Evolutionary conservation across 2,888 invertebrate genomes (phyloP).

Genomic region (Mythimna pallens): DNA sequence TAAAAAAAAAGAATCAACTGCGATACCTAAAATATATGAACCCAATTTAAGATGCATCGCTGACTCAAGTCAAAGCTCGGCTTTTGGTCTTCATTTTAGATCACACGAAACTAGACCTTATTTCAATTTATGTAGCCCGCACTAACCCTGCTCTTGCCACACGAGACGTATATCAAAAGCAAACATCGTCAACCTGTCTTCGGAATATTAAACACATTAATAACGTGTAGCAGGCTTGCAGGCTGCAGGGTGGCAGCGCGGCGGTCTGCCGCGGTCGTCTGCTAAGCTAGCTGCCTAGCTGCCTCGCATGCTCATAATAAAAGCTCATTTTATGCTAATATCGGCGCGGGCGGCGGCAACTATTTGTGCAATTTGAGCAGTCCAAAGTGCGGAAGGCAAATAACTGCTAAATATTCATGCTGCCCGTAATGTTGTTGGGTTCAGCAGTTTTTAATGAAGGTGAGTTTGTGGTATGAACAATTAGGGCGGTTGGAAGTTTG

Average conservation of each 20-base stretch:
- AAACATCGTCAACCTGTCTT: conserved; percentile 35
- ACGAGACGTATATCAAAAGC: conserved; percentile 17
- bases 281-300: conserved; percentile 34
- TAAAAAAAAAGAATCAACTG: background rate
- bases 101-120: conserved; percentile 23
- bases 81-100: background rate
- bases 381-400: conserved; percentile 61
- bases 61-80: background rate
- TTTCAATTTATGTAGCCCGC: conserved; percentile 3
- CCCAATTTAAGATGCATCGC: background rate
- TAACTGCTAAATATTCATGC: conserved; percentile 65
- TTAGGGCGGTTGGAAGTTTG: conserved; percentile 30
- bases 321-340: conserved; percentile 80
- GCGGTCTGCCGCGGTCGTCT: conserved; percentile 48
- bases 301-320: conserved; percentile 61
- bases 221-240: conserved; percentile 44
- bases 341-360: conserved; percentile 54
- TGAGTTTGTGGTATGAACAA: conserved; percentile 39
- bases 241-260: conserved; percentile 24
- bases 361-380: conserved; percentile 74
- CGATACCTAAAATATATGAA: background rate
- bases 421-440: conserved; percentile 42
- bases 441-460: conserved; percentile 45
- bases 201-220: conserved; percentile 57
- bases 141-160: background rate